Conservation (phyloP, 2,113 vertebrate genomes). For the Procavia capensis region DNA sequence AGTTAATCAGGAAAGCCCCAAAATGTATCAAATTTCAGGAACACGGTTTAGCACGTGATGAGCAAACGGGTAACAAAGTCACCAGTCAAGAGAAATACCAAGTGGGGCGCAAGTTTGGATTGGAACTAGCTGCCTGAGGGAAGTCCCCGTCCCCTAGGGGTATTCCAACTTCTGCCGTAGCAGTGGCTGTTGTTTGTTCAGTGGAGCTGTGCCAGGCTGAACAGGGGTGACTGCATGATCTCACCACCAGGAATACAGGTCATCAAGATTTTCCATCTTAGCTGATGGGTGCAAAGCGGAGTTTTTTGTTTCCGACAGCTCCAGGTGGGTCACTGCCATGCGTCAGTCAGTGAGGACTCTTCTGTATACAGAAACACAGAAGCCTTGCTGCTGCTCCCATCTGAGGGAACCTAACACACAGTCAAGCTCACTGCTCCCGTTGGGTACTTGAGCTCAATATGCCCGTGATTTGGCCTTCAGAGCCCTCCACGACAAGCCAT, state of each 20-base stretch:
- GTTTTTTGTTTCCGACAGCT: background rate
- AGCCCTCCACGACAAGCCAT: background rate
- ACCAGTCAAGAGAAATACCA: background rate
- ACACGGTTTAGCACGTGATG: background rate
- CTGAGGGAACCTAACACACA: background rate
- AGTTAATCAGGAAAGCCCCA: background rate
- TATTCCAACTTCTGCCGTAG: background rate
- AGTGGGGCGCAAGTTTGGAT: fast-evolving
- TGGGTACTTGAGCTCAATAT: background rate
- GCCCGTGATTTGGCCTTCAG: background rate
- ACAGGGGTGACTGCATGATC: background rate
- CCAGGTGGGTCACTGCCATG: background rate
- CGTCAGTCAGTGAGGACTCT: background rate
- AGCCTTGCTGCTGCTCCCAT: background rate
- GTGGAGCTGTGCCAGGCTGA: background rate
- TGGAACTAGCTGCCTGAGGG: background rate
- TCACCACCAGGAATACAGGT: background rate
- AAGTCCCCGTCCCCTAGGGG: background rate
- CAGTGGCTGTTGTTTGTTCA: background rate
- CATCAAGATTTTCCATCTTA: background rate
- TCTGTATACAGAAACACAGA: background rate
- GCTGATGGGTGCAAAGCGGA: background rate
- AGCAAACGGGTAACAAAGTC: background rate
- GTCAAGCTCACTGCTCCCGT: background rate
- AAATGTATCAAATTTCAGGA: background rate